Percentiles rank a stretch among this genome's conserved stretches.
Conservation (phyloP, 2,113 vertebrate genomes). For the Asarcornis scutulata region DNA sequence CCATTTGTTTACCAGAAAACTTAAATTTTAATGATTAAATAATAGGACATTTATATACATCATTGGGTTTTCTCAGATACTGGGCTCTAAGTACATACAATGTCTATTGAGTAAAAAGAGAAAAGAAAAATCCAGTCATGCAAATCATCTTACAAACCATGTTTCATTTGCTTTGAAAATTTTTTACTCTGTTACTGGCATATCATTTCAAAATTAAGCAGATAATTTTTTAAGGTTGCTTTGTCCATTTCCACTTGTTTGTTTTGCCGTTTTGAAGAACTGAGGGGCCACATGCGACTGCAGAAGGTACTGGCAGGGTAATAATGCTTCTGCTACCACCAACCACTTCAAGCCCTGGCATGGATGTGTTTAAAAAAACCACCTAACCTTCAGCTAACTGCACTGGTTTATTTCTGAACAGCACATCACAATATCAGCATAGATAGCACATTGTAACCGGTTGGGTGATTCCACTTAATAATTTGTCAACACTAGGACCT, state of each 20-base stretch:
- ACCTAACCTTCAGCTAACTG: constrained; percentile 47
- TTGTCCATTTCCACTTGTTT: constrained; percentile 30
- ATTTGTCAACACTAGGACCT: constrained; percentile 69
- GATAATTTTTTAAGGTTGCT: constrained; percentile 13
- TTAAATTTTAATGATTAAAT: constrained; percentile 71
- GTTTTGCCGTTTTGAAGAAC: constrained; percentile 43
- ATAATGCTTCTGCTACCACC: background rate
- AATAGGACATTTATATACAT: constrained; percentile 72
- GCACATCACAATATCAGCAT: constrained; percentile 59
- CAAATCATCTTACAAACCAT: constrained; percentile 68
- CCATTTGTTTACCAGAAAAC: constrained; percentile 71
- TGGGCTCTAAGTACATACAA: constrained; percentile 71
- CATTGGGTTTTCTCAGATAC: constrained; percentile 49
- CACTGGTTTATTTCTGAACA: constrained; percentile 51
- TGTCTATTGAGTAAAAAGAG: constrained; percentile 62
- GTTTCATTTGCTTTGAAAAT: constrained; percentile 63
- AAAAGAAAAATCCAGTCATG: constrained; percentile 75
- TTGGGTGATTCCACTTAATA: constrained; percentile 64
- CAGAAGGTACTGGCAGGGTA: background rate
- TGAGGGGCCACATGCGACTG: constrained; percentile 39
- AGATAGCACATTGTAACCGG: constrained; percentile 40
- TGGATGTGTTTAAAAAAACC: background rate
- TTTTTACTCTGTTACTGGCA: constrained; percentile 62
- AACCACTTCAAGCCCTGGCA: background rate
- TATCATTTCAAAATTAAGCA: constrained; percentile 42